These are phyloP conservation scores for Agapostemon virescens DNA, from an alignment of 2,888 invertebrate genomes.

Conservation along the genomic window DNA sequence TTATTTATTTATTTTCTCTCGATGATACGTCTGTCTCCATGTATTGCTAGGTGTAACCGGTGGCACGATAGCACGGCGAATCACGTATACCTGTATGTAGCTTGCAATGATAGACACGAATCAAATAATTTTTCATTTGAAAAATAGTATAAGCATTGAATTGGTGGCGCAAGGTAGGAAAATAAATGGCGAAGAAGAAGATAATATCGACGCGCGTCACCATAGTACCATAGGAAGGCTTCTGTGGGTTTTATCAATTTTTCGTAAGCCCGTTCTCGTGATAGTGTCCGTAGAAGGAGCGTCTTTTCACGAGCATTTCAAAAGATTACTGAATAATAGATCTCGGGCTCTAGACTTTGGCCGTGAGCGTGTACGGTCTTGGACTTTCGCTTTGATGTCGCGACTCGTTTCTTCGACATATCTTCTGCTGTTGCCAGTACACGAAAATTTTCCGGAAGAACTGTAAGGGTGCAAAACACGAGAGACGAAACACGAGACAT, in stretches of 20 bases:
- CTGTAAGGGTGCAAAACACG: too few species aligned
- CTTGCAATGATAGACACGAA: not conserved
- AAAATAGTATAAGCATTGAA: not conserved
- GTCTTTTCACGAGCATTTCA: conserved; percentile 10
- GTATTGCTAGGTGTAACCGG: not conserved
- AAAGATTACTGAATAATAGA: conserved; percentile 20
- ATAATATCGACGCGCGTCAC: not conserved
- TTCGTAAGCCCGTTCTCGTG: not conserved
- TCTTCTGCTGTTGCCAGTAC: not conserved
- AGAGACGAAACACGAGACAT: too few species aligned
- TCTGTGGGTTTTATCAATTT: conserved; percentile 15
- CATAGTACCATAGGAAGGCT: not conserved
- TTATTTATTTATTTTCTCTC: not conserved
- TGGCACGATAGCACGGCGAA: too few species aligned
- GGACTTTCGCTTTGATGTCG: not conserved
- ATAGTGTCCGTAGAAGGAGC: conserved; percentile 18
- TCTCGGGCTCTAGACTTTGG: not conserved
- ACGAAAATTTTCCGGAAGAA: not conserved
- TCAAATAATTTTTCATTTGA: not conserved
- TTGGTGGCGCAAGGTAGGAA: not conserved
- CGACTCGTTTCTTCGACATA: not conserved
- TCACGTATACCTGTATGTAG: not conserved
- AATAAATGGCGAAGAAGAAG: not conserved
- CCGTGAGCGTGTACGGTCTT: not conserved
- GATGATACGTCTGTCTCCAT: not conserved